These are phyloP conservation scores for Fregetta grallaria DNA, from an alignment of 2,113 vertebrate species.

Conservation along the genomic window DNA sequence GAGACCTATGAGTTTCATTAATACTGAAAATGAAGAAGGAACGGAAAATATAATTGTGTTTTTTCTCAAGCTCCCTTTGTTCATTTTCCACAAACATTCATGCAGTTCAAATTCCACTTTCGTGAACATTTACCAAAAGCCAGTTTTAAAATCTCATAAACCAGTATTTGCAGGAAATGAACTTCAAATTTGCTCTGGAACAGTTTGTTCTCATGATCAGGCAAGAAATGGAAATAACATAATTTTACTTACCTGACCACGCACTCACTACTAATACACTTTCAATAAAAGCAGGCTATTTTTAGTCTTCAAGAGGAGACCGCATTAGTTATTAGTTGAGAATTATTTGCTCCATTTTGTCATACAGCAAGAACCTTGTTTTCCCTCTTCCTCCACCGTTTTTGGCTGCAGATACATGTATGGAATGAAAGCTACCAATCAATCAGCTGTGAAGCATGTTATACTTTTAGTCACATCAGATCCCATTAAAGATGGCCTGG, in stretches of 20 bases:
- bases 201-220: neutral
- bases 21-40: neutral
- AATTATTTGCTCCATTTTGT: neutral
- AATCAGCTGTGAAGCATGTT: neutral
- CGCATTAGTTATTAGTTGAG: neutral
- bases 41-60: neutral
- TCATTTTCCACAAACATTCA: neutral
- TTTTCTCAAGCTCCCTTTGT: neutral
- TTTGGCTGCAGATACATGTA: neutral
- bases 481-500: neutral
- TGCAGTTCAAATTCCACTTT: neutral
- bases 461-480: neutral
- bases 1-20: neutral
- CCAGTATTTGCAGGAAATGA: slow-evolving; percentile 11
- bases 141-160: slow-evolving; percentile 2
- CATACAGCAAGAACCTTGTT: neutral
- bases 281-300: neutral
- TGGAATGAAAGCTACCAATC: neutral
- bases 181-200: slow-evolving; percentile 19
- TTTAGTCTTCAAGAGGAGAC: neutral
- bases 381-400: neutral
- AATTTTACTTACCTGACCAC: neutral
- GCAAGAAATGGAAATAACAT: neutral
- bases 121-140: neutral
- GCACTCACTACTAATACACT: neutral